A percentile compares a stretch with the other conserved stretches of the same genome.
These are phyloP conservation scores for Eupeodes luniger DNA, from an alignment of 2,888 invertebrate genomes.

Conservation along the genomic window DNA sequence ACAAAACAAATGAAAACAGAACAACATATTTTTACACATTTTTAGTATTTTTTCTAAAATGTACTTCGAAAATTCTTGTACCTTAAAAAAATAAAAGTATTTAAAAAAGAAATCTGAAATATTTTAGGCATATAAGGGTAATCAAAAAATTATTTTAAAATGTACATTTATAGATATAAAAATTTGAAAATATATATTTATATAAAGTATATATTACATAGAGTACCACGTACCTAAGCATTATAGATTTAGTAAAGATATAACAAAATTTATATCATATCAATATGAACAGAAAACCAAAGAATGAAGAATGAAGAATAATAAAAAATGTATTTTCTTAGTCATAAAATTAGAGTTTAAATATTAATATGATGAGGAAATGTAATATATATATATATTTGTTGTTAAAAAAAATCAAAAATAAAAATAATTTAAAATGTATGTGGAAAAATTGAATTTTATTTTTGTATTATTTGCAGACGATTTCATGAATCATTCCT, in stretches of 20 bases:
- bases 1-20: not conserved
- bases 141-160: not conserved
- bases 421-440: slow-evolving; percentile 50
- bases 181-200: slow-evolving; percentile 1
- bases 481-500: no score
- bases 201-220: not conserved
- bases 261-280: slow-evolving; percentile 19
- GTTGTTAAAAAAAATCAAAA: slow-evolving; percentile 28
- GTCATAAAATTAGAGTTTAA: slow-evolving; percentile 1
- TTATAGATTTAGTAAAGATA: not conserved
- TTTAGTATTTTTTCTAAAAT: slow-evolving; percentile 20
- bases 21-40: slow-evolving; percentile 38
- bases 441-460: not conserved
- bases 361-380: not conserved
- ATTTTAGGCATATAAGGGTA: slow-evolving; percentile 21
- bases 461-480: not conserved
- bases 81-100: slow-evolving; percentile 23
- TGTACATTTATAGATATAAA: not conserved
- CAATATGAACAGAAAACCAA: slow-evolving; percentile 6
- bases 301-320: not conserved
- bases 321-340: slow-evolving; percentile 11
- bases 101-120: not conserved
- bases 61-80: slow-evolving; percentile 41
- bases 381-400: slow-evolving; percentile 15
- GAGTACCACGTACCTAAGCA: slow-evolving; percentile 41